A percentile compares a stretch with the other conserved stretches of the same genome.
Conservation (phyloP, 2,113 vertebrate genomes). For the Sander lucioperca region DNA sequence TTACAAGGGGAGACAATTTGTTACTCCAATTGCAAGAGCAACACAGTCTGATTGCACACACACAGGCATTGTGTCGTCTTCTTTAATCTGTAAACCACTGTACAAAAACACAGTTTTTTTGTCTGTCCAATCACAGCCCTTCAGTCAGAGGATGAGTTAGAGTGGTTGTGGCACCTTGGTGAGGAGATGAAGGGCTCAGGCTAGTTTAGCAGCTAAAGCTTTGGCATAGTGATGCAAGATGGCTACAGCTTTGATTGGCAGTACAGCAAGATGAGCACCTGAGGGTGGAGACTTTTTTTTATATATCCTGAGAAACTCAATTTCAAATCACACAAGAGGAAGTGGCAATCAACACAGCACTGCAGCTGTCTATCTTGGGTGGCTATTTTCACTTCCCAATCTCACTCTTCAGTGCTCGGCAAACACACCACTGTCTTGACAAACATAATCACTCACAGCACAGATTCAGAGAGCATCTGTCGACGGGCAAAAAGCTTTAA, state of each 20-base stretch:
- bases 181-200: conserved; percentile 59
- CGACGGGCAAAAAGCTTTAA: conserved; percentile 11
- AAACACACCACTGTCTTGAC: conserved; percentile 72
- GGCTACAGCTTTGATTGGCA: conserved; percentile 53
- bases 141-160: conserved; percentile 38
- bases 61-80: conserved; percentile 44
- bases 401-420: conserved; percentile 68
- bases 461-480: conserved; percentile 64
- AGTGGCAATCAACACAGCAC: conserved; percentile 67
- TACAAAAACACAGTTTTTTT: conserved; percentile 43
- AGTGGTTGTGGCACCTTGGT: conserved; percentile 22
- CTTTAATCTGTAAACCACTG: conserved; percentile 46
- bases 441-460: conserved; percentile 67
- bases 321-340: conserved; percentile 72
- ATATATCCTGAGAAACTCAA: conserved; percentile 34
- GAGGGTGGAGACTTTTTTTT: conserved; percentile 32
- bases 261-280: conserved; percentile 32
- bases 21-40: conserved; percentile 77
- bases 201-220: conserved; percentile 36
- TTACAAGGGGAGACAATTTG: conserved; percentile 83
- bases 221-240: conserved; percentile 43
- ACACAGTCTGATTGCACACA: conserved; percentile 74
- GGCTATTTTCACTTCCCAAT: conserved; percentile 64
- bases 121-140: conserved; percentile 34
- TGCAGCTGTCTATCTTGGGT: conserved; percentile 70